Percentiles rank a stretch among this genome's conserved stretches.
Evolutionary conservation across 2,113 vertebrate species (phyloP).

Genomic region (Paralichthys olivaceus): DNA sequence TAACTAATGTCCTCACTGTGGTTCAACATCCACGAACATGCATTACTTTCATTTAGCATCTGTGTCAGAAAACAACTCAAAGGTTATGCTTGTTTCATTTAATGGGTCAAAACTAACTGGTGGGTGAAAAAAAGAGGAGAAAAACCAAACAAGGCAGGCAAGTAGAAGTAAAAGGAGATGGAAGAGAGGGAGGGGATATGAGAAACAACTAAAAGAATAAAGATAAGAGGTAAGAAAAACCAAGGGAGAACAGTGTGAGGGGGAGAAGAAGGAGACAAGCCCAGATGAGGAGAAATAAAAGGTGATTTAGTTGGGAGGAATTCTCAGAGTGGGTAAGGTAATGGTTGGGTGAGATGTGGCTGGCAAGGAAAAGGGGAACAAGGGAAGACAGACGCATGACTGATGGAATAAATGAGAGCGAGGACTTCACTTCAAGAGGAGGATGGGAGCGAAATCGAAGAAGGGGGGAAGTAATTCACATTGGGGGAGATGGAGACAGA

Average conservation of each 20-base stretch:
- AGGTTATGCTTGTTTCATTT: constrained; percentile 7
- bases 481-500: constrained; percentile 26
- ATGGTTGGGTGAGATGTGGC: constrained; percentile 25
- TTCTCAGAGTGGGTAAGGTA: constrained; percentile 14
- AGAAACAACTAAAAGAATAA: constrained; percentile 11
- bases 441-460: neutral
- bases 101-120: neutral
- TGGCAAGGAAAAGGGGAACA: constrained; percentile 3
- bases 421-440: constrained; percentile 25
- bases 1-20: neutral
- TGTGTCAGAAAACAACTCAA: constrained; percentile 26
- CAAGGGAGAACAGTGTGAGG: neutral
- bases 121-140: neutral
- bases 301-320: constrained; percentile 23
- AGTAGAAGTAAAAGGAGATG: no score
- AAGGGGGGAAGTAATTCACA: constrained; percentile 25
- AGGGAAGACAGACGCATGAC: constrained; percentile 19
- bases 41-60: constrained; percentile 63
- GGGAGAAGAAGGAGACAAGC: neutral
- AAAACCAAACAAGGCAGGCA: constrained; percentile 21
- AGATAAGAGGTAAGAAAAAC: constrained; percentile 15
- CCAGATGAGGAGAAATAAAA: constrained; percentile 22
- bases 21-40: constrained; percentile 34
- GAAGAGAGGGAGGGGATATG: constrained; percentile 20
- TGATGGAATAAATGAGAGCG: constrained; percentile 42